Evolutionary conservation across 2,797 vertebrate genomes (phyloP), one percentile per base, ranked within the genome.

Genomic region (Mergus octosetaceus): DNA sequence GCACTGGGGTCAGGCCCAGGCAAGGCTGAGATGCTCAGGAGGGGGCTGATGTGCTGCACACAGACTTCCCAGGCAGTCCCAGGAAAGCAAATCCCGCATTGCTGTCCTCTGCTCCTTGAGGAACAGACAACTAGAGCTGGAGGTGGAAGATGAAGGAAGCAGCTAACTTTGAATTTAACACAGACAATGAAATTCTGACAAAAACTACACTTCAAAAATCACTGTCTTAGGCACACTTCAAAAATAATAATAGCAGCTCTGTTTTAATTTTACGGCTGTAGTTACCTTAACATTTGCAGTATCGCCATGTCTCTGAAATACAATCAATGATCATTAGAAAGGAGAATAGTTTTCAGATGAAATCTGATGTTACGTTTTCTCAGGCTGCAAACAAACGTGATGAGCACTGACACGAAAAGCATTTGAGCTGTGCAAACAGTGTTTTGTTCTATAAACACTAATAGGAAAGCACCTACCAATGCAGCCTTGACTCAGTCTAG

Each of bases 231-330:
- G 80, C 47, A 80, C 36, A 43, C 8, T 80, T 72, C 75, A 92
- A 90, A 89, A 94, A 85, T 53, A 94, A 72, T 56, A 93, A 87
- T 2, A 84, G 49, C 62, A 89, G 72, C n/a, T 86, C 76, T 93
- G 25, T 68, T 86, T 71, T 93, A 76, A 68, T 34, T 78, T 84
- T 41, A 76, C 13, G 32, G 45, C 41, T 79, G 70, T 7, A 83
- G 34, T 34, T 89, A 51, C 4, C 25, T 60, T 47, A 90, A 76
- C 30, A 57, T 76, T 77, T 91, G 81, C 77, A 90, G 57, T 68
- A 69, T 68, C 61, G 45, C n/a, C 12, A 20, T 7, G 8, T 77
- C 88, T 91, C 68, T 58, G 28, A 94, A 94, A 76, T 24, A 65
- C 19, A 64, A 73, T 84, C 64, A 80, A 18, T 68, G 17, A 60